Conservation (phyloP, 2,797 vertebrate species). For the Geotrypetes seraphini region DNA sequence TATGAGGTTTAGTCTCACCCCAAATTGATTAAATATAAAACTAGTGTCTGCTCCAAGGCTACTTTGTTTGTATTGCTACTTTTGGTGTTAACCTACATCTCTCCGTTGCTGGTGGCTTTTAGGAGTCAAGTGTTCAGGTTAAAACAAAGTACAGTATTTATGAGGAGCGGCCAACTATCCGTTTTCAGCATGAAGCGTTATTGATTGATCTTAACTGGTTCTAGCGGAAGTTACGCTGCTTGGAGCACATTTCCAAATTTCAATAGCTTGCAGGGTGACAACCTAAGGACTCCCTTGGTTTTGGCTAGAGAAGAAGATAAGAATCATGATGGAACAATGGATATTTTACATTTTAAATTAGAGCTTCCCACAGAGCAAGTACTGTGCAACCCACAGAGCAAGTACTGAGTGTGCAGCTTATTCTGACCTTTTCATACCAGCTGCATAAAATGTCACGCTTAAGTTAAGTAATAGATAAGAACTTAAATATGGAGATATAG, state of each 20-base stretch:
- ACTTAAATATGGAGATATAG: too few species aligned
- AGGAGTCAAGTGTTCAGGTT: constrained; percentile 94
- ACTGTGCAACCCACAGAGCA: too few species aligned
- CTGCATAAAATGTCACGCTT: too few species aligned
- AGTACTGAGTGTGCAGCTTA: too few species aligned
- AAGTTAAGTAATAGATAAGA: too few species aligned
- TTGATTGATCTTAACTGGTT: constrained; percentile 61
- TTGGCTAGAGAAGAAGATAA: constrained; percentile 70
- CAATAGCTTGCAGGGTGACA: constrained; percentile 71
- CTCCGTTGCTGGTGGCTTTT: constrained; percentile 81
- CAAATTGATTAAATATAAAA: constrained; percentile 62
- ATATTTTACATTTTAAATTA: too few species aligned
- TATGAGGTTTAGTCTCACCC: constrained; percentile 80
- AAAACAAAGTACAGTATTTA: constrained; percentile 74
- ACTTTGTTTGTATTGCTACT: constrained; percentile 63
- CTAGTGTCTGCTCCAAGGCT: constrained; percentile 74
- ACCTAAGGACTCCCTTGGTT: constrained; percentile 68
- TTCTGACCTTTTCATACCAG: too few species aligned
- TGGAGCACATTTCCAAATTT: constrained; percentile 88
- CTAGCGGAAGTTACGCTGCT: constrained; percentile 58
- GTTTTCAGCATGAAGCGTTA: constrained; percentile 76
- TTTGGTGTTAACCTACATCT: constrained; percentile 71
- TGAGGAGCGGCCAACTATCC: constrained; percentile 78
- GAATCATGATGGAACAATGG: too few species aligned
- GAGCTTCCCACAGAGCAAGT: too few species aligned